These are phyloP conservation scores for Listronotus bonariensis DNA, from an alignment of 1,140 invertebrate genomes.

Conservation along the genomic window DNA sequence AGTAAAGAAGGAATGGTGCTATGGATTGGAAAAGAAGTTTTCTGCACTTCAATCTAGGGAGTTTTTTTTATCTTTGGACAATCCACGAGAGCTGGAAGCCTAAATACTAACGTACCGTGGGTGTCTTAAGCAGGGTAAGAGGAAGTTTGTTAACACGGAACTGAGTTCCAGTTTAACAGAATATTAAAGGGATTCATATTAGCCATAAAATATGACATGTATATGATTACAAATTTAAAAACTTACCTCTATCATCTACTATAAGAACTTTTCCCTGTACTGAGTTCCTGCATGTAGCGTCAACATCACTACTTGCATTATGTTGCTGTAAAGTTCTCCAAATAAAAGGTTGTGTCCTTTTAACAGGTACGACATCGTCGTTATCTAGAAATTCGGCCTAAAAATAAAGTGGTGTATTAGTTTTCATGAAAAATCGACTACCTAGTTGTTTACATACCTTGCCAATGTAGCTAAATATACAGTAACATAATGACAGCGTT, in stretches of 20 bases:
- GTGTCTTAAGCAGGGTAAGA: no score
- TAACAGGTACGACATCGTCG: conserved; percentile 60
- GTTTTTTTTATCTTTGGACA: no score
- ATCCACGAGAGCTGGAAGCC: no score
- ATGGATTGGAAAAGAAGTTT: no score
- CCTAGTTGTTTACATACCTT: conserved; percentile 58
- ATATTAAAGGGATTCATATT: no score
- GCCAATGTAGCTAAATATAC: conserved; percentile 68
- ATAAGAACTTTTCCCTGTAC: conserved; percentile 85
- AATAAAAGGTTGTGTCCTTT: conserved; percentile 66
- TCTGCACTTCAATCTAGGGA: no score
- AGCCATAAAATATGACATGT: no score
- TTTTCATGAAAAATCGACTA: conserved; percentile 6
- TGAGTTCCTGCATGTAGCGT: conserved; percentile 77
- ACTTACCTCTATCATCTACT: conserved; percentile 84
- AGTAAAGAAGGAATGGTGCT: no score
- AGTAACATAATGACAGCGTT: conserved; percentile 72
- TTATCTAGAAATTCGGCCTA: conserved; percentile 55
- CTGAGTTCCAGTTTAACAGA: no score
- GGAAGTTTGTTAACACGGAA: no score
- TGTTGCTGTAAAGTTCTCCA: conserved; percentile 70
- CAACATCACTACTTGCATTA: conserved; percentile 60
- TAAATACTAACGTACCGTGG: no score
- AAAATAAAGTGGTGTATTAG: conserved; percentile 34
- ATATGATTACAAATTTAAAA: no score